These are phyloP conservation scores for Xestobium rufovillosum DNA, from an alignment of 2,888 invertebrate genomes.

Conservation along the genomic window DNA sequence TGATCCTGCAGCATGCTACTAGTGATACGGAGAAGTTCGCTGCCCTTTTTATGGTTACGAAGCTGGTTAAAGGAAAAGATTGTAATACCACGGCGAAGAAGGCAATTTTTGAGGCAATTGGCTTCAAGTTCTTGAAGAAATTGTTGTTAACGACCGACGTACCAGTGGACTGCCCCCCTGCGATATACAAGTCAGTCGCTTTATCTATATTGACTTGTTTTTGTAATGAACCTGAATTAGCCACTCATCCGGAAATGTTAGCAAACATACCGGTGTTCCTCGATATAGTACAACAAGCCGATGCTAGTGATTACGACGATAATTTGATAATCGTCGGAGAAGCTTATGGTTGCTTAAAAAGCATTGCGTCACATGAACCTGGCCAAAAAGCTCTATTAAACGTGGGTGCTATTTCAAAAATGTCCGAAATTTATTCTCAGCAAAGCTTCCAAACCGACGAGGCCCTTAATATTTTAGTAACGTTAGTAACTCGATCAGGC, in stretches of 20 bases:
- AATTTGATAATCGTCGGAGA: constrained; percentile 81
- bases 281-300: constrained; percentile 76
- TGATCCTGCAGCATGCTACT: constrained; percentile 68
- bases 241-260: constrained; percentile 76
- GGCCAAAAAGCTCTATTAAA: constrained; percentile 74
- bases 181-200: constrained; percentile 86
- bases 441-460: constrained; percentile 87
- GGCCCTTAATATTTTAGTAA: constrained; percentile 72
- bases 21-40: constrained; percentile 89
- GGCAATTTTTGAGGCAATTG: constrained; percentile 81
- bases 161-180: constrained; percentile 80
- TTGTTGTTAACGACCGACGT: constrained; percentile 67
- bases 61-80: constrained; percentile 76
- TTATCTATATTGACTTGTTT: constrained; percentile 81
- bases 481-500: constrained; percentile 65
- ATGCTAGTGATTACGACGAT: constrained; percentile 78
- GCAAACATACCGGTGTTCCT: constrained; percentile 75
- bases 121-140: constrained; percentile 77
- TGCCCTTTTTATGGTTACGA: constrained; percentile 85
- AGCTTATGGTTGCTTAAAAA: constrained; percentile 75
- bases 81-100: constrained; percentile 65
- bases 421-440: constrained; percentile 79
- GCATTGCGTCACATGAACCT: constrained; percentile 68
- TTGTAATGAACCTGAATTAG: constrained; percentile 72
- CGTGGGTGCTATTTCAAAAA: constrained; percentile 69